Conservation (phyloP, 2,797 vertebrate genomes). For the Erpetoichthys calabaricus region DNA sequence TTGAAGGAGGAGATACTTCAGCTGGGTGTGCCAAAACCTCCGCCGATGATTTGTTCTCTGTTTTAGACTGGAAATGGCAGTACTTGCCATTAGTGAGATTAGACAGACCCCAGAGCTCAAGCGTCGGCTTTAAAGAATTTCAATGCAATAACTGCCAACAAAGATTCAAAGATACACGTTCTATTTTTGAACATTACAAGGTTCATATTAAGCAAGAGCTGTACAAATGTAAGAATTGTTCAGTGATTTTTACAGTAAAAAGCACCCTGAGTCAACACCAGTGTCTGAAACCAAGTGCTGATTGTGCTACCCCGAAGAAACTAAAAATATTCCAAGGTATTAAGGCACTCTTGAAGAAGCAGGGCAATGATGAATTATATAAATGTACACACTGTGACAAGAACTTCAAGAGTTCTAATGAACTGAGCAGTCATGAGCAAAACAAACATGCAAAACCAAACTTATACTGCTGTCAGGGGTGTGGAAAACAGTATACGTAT, state of each 20-base stretch:
- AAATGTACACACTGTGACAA: slow-evolving; percentile 35
- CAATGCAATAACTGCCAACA: slow-evolving; percentile 37
- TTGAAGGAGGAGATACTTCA: too few relatives aligned
- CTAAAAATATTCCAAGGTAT: background rate
- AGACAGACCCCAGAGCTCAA: too few relatives aligned
- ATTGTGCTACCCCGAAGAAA: slow-evolving; percentile 9
- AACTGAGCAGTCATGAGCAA: slow-evolving; percentile 36
- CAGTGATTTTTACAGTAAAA: slow-evolving; percentile 27
- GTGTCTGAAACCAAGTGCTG: slow-evolving; percentile 20
- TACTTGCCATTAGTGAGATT: too few relatives aligned
- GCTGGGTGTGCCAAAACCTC: too few relatives aligned
- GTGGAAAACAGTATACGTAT: slow-evolving; percentile 19
- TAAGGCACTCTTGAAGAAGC: background rate
- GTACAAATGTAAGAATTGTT: slow-evolving; percentile 35
- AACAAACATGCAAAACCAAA: slow-evolving; percentile 43
- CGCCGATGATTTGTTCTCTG: too few relatives aligned
- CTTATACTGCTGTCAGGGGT: slow-evolving; percentile 38
- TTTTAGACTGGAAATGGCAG: too few relatives aligned
- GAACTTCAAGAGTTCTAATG: slow-evolving; percentile 24
- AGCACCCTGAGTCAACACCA: slow-evolving; percentile 26
- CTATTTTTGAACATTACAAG: slow-evolving; percentile 44
- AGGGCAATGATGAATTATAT: background rate
- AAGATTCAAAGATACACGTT: slow-evolving; percentile 23
- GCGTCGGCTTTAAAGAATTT: too few relatives aligned
- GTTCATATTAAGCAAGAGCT: slow-evolving; percentile 30